Evolutionary conservation across 2,888 invertebrate genomes (phyloP).

Genomic region (Drosophila limbata): DNA sequence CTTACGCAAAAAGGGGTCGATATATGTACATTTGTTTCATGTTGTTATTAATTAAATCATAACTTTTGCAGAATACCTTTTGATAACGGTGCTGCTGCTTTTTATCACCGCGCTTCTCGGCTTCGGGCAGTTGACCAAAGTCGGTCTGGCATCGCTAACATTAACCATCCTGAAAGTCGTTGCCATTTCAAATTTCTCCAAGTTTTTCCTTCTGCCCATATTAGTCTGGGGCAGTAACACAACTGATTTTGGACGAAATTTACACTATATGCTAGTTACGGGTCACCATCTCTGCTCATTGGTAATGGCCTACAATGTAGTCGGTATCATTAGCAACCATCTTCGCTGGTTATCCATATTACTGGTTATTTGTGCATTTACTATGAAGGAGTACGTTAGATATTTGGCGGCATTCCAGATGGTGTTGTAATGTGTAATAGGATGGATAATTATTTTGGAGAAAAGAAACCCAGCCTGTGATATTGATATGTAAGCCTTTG

Average conservation of each 20-base stretch:
- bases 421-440: slow-evolving; percentile 41
- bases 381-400: slow-evolving; percentile 77
- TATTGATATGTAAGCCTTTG: slow-evolving; percentile 1
- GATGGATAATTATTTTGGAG: not conserved
- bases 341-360: slow-evolving; percentile 60
- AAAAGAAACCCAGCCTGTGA: slow-evolving; percentile 1
- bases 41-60: not conserved
- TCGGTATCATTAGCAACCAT: slow-evolving; percentile 56
- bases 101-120: slow-evolving; percentile 50
- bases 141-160: slow-evolving; percentile 48
- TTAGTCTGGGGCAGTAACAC: slow-evolving; percentile 87
- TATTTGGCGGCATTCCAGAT: slow-evolving; percentile 63
- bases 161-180: slow-evolving; percentile 87
- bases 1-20: not conserved
- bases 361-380: slow-evolving; percentile 73
- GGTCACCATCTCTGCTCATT: slow-evolving; percentile 89
- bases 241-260: slow-evolving; percentile 82
- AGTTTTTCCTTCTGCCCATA: slow-evolving; percentile 88
- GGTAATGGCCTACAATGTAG: slow-evolving; percentile 88
- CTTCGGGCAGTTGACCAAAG: slow-evolving; percentile 29
- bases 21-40: not conserved
- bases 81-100: slow-evolving; percentile 67
- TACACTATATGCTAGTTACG: slow-evolving; percentile 88
- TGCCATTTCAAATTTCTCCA: slow-evolving; percentile 87
- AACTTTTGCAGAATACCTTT: slow-evolving; percentile 69